Evolutionary conservation across 1,140 invertebrate species (phyloP).

Genomic region (Bombus soroeensis): DNA sequence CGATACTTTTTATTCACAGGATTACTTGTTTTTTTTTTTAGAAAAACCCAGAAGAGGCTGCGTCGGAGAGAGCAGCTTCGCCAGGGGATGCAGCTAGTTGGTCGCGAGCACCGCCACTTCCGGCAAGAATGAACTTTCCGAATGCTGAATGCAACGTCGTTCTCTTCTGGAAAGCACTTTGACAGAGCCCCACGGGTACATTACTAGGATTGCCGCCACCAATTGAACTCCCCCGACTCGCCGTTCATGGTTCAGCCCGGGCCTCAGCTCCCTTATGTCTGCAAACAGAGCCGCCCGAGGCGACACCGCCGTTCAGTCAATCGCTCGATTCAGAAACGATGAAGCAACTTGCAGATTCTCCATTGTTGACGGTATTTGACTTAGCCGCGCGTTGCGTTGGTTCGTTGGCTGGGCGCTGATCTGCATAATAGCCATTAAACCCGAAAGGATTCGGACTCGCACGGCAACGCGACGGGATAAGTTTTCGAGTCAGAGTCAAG

Average conservation of each 20-base stretch:
- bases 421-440: conserved; percentile 68
- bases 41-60: not conserved
- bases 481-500: conserved; percentile 1
- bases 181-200: conserved; percentile 81
- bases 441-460: conserved; percentile 51
- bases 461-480: conserved; percentile 24
- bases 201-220: conserved; percentile 79
- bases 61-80: not conserved
- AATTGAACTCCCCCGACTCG: conserved; percentile 67
- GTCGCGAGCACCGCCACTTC: conserved; percentile 18
- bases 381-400: conserved; percentile 65
- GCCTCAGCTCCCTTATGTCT: conserved; percentile 70
- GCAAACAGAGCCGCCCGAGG: conserved; percentile 76
- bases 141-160: conserved; percentile 71
- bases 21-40: not conserved
- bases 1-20: too few species aligned
- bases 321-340: conserved; percentile 73
- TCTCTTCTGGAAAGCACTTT: conserved; percentile 74
- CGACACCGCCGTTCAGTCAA: conserved; percentile 77
- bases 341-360: conserved; percentile 70
- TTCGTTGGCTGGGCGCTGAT: conserved; percentile 71
- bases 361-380: conserved; percentile 79
- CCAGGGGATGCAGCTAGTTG: conserved; percentile 5
- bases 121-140: conserved; percentile 73
- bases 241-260: conserved; percentile 25